These are phyloP conservation scores for Amniataba percoides DNA, from an alignment of 2,797 vertebrate species.

Conservation along the genomic window DNA sequence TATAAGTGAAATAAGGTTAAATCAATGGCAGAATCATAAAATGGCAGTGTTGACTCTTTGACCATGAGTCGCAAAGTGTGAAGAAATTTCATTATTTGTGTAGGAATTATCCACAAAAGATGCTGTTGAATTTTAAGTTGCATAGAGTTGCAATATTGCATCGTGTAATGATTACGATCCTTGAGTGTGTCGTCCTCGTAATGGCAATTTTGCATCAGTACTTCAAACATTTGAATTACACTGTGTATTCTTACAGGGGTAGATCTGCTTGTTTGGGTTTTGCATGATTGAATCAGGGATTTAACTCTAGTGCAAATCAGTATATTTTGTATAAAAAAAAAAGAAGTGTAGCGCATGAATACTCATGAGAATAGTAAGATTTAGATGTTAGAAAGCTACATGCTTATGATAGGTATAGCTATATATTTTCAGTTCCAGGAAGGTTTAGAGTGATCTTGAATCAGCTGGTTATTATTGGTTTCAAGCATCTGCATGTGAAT, in stretches of 20 bases:
- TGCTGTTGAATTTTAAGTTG: neutral
- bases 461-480: neutral
- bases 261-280: neutral
- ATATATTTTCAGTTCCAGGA: neutral
- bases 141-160: neutral
- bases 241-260: neutral
- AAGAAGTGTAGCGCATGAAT: neutral
- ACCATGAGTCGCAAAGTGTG: neutral
- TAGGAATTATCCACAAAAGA: slow-evolving; percentile 8
- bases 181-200: slow-evolving; percentile 10
- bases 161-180: neutral
- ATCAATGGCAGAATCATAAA: neutral
- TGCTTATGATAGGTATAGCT: neutral
- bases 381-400: neutral
- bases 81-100: neutral
- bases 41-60: neutral
- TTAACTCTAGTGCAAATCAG: neutral
- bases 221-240: slow-evolving; percentile 4
- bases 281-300: neutral
- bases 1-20: slow-evolving; percentile 11
- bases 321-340: slow-evolving; percentile 1
- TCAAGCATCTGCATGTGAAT: neutral
- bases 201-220: neutral
- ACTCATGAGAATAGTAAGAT: neutral
- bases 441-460: neutral